Percentiles rank a stretch among this genome's conserved stretches.
Evolutionary conservation across 2,888 invertebrate genomes (phyloP).

Genomic region (Eupithecia insigniata): DNA sequence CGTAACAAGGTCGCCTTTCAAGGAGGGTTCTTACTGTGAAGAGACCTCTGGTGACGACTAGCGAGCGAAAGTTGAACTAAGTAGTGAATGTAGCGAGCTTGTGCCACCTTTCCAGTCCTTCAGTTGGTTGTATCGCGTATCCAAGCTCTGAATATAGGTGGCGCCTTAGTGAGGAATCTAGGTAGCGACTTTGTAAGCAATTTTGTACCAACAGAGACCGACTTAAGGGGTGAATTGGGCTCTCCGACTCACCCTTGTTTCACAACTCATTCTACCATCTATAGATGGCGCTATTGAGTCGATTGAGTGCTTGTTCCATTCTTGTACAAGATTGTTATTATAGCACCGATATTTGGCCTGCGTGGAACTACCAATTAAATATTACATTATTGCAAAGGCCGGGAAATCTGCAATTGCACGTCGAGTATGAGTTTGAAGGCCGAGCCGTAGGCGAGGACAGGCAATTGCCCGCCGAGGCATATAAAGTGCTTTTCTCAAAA

Average conservation of each 20-base stretch:
- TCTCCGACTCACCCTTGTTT: background rate
- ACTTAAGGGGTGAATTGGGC: background rate
- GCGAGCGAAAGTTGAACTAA: slow-evolving; percentile 26
- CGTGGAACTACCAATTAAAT: too few relatives aligned
- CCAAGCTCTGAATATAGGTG: slow-evolving; percentile 20
- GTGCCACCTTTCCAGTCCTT: background rate
- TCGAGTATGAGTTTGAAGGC: too few relatives aligned
- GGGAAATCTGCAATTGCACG: too few relatives aligned
- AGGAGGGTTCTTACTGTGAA: slow-evolving; percentile 25
- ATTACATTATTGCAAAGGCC: too few relatives aligned
- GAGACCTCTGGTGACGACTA: background rate
- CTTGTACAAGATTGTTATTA: too few relatives aligned
- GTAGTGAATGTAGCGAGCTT: background rate
- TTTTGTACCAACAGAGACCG: background rate
- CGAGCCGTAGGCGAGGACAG: too few relatives aligned
- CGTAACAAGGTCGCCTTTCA: slow-evolving; percentile 13
- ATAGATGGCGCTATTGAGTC: background rate
- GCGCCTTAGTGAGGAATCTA: slow-evolving; percentile 25
- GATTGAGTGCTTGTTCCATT: background rate
- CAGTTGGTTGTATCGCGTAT: background rate
- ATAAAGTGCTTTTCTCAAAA: too few relatives aligned
- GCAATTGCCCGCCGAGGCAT: too few relatives aligned
- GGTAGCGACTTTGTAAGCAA: slow-evolving; percentile 32
- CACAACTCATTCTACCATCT: background rate
- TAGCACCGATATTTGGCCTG: too few relatives aligned